Base-by-base conservation (phyloP, 2,888 invertebrate genomes). In the Heliconius hortense region DNA sequence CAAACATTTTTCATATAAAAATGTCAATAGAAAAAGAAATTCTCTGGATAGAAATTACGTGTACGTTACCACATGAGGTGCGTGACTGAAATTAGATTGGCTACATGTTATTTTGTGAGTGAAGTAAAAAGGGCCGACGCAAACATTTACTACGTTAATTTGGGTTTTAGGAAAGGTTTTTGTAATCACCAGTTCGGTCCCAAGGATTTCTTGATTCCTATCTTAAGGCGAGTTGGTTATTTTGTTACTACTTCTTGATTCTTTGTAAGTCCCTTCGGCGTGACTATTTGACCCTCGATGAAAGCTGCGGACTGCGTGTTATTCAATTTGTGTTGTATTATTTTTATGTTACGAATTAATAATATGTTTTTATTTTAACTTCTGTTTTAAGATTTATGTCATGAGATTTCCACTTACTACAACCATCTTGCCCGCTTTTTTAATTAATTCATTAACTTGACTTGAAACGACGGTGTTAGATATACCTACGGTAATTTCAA, bases 161-260 rank as follows among this genome's bases (percentile, higher is more conserved):
- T 64, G 69, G 62, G 69, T 31, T 71, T 56, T 63, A 26, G 53
- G 26, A 63, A 60, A 35, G 48, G 62, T 53, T 53, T 68, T 68
- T 67, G 28, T 69, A 56, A 73, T 70, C 24, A 73, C 43, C 10
- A 60, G 56, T 59, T 64, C 39, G 59, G 63, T 26, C 59, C 63
- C 53, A 70, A 63, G n/a, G 48, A 56, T 59, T 66, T 68, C 24
- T 69, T 62, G 74, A 73, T 73, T 31, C 15, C 35, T 70, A 59
- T 64, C 73, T 70, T 70, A 48, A 26, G 64, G 76, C 62, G 70
- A 76, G 28, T 76, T 56, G 28, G 56, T 72, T 70, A 73, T 73
- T 76, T 76, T n/a, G 73, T 69, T 73, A 75, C 72, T 73, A 64
- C 69, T 76, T 73, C 70, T 26, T 73, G 76, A 66, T 76, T 66